phyloP scores from a whole-genome alignment of 2,888 invertebrate species.

The Rotaria sp. region DNA sequence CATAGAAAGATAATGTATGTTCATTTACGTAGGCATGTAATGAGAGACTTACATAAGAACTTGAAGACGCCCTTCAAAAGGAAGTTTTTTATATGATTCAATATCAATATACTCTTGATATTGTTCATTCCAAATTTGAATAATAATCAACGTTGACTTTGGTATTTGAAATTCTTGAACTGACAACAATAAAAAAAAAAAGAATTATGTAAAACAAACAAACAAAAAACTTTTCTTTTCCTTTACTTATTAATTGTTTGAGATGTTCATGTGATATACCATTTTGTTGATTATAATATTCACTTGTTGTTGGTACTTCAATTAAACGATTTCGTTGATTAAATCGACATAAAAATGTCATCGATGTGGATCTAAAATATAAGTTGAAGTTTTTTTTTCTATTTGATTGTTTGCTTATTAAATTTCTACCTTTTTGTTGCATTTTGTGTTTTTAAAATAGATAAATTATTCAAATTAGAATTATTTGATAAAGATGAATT shows the following conservation, averaged over 20 bases:
- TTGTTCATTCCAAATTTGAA: conserved; percentile 25
- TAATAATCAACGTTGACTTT: not conserved
- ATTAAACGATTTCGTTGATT: conserved; percentile 10
- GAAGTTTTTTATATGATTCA: conserved; percentile 16
- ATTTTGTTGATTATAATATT: not conserved
- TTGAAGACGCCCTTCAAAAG: not conserved
- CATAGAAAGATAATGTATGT: too few species aligned
- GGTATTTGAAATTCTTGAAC: conserved; percentile 23
- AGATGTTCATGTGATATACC: not conserved
- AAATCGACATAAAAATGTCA: conserved; percentile 15
- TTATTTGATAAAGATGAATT: not conserved
- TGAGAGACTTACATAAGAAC: not conserved
- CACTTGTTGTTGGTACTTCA: conserved; percentile 17
- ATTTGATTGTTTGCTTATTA: not conserved
- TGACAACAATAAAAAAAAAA: not conserved
- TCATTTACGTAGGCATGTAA: too few species aligned
- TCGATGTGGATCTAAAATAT: not conserved
- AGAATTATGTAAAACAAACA: not conserved
- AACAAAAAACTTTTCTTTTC: not conserved
- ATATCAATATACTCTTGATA: conserved; percentile 26
- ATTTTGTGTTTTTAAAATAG: not conserved
- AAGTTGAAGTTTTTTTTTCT: too few species aligned
- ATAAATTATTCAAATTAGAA: not conserved
- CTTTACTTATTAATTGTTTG: not conserved
- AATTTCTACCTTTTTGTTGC: not conserved